Conservation (phyloP, 2,113 vertebrate genomes). For the Crotalus horridus region DNA sequence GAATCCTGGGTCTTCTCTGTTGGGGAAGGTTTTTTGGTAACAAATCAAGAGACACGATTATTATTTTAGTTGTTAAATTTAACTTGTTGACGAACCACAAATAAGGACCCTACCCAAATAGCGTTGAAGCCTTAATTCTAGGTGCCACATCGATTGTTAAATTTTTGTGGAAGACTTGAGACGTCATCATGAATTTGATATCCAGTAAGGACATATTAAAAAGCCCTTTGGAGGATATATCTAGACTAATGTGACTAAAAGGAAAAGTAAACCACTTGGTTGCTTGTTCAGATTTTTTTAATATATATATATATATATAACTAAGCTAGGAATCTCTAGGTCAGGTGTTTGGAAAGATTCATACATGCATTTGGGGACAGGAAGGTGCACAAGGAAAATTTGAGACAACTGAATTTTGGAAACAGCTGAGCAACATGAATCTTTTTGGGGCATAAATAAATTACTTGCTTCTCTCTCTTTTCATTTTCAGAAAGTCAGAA, state of each 20-base stretch:
- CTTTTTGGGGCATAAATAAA: neutral
- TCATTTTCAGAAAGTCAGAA: conserved; percentile 82
- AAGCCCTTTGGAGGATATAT: neutral
- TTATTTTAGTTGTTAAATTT: neutral
- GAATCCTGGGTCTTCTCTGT: neutral
- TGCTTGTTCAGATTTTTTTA: neutral
- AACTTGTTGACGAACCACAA: neutral
- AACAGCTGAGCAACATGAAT: neutral
- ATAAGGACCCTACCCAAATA: neutral
- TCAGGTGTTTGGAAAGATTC: too few species aligned
- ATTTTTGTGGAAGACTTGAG: neutral
- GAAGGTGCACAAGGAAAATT: neutral
- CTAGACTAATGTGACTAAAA: neutral
- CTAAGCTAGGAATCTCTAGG: too few species aligned
- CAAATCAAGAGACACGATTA: neutral
- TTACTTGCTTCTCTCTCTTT: conserved; percentile 12
- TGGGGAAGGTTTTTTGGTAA: neutral
- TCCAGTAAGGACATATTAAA: neutral
- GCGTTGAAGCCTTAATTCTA: neutral
- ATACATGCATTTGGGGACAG: neutral
- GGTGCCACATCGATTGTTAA: neutral
- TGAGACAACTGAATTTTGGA: neutral
- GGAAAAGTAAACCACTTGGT: neutral
- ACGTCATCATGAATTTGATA: neutral
- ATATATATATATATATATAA: too few species aligned